Evolutionary conservation across 2,797 vertebrate species (phyloP), one percentile per base, ranked within the genome.

Genomic region (Hemibagrus guttatus): DNA sequence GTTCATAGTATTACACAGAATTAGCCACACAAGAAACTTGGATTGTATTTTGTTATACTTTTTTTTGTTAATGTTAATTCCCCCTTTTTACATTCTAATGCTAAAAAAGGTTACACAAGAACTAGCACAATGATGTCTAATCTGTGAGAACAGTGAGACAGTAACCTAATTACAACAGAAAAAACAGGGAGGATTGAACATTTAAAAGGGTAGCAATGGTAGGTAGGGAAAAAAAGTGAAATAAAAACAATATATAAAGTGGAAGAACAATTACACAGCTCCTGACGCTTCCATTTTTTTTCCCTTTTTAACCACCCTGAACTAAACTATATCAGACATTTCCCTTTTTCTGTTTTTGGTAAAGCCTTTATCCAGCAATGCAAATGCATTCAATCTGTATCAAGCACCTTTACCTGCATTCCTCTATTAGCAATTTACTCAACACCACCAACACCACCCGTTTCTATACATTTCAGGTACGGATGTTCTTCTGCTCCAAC

Each of bases 1-100:
- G 92, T 93, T 91, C 90, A 93, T 93, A 91, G 90, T 93, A 92
- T 94, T 94, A 95, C 94, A 96, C 94, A 95, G 91, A 94, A 94
- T 94, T 93, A 94, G 89, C 92, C 94, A 95, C 94, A 96, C 94
- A 93, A 91, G 88, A 92, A 92, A 90, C 91, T 94, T 84, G 90
- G 91, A 95, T 94, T 95, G 93, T 93, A 93, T 93, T 93, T 83
- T 91, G 87, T 93, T 89, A 93, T 85, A 54, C 86, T 58, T 28
- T 88, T 89, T 87, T 93, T 81, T 94, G 92, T 90, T 95, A 92
- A 93, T 93, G 93, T 93, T 93, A 93, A 91, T 93, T 92, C 31
- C 46, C 92, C 91, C 91, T 87, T 93, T 94, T 94, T 91, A 90
- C 91, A 91, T 84, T 78, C 95, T 95, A 95, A 94, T 88, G 92